A percentile compares a stretch with the other conserved stretches of the same genome.
Conservation (phyloP, 2,888 invertebrate species). For the Stenurella melanura region DNA sequence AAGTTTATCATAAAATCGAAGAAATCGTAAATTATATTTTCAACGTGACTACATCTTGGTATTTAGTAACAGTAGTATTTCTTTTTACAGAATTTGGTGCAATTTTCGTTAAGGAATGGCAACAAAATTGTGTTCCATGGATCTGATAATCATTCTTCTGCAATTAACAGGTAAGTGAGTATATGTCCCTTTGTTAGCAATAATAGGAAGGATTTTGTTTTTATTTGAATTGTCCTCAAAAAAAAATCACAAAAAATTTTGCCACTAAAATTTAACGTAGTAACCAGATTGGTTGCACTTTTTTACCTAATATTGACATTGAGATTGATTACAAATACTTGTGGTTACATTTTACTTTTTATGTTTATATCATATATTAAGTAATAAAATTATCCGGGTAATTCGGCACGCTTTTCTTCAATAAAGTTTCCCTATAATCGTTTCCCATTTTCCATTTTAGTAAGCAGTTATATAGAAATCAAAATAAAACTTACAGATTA, state of each 20-base stretch:
- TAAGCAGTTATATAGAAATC: slow-evolving; percentile 10
- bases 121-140: slow-evolving; percentile 11
- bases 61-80: neutral
- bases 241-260: no score
- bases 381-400: no score
- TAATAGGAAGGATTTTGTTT: neutral
- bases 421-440: slow-evolving; percentile 16
- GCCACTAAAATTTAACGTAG: no score
- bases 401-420: slow-evolving; percentile 8
- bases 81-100: neutral
- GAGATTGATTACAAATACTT: no score
- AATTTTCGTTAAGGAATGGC: neutral
- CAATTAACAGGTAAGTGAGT: slow-evolving; percentile 26
- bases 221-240: no score
- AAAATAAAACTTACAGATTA: slow-evolving; percentile 8
- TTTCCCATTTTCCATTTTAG: slow-evolving; percentile 19
- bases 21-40: neutral
- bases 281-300: no score
- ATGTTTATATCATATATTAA: no score
- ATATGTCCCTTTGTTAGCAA: neutral
- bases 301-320: no score
- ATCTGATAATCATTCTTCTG: slow-evolving; percentile 23
- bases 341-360: no score
- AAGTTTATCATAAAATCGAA: slow-evolving; percentile 2
- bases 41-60: neutral